These are phyloP conservation scores for Gorsachius goisagi DNA, from an alignment of 2,113 vertebrate species.

Conservation along the genomic window DNA sequence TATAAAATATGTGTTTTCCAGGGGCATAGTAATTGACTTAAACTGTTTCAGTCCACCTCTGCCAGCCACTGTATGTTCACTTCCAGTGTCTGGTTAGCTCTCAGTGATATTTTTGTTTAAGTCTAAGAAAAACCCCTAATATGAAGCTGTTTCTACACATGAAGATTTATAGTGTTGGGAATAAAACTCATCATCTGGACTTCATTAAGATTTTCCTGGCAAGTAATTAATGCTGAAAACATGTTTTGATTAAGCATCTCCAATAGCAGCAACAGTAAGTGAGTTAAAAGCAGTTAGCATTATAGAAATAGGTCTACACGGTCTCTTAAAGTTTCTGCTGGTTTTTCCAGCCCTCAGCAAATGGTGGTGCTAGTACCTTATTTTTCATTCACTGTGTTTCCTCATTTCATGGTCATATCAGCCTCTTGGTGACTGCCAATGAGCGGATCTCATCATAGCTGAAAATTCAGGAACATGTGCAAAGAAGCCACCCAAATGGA, in stretches of 20 bases:
- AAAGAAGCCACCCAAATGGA: slow-evolving; percentile 69
- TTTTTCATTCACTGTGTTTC: slow-evolving; percentile 72
- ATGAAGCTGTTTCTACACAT: not conserved
- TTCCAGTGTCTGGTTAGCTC: not conserved
- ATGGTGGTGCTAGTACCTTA: slow-evolving; percentile 83
- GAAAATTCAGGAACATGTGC: slow-evolving; percentile 77
- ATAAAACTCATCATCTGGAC: slow-evolving; percentile 42
- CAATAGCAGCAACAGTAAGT: not conserved
- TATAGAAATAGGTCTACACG: not conserved
- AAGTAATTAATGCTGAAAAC: slow-evolving; percentile 40
- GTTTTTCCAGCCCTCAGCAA: slow-evolving; percentile 78
- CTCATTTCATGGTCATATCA: slow-evolving; percentile 79
- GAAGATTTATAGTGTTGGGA: slow-evolving; percentile 42
- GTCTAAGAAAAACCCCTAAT: not conserved
- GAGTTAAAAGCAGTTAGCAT: not conserved
- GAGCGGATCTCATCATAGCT: slow-evolving; percentile 72
- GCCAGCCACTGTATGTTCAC: not conserved
- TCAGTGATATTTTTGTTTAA: not conserved
- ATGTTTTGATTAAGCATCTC: not conserved
- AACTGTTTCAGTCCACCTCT: not conserved
- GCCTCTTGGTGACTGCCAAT: slow-evolving; percentile 72
- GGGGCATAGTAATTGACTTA: not conserved
- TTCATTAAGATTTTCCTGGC: slow-evolving; percentile 35
- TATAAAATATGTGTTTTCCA: not conserved
- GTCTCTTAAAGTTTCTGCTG: slow-evolving; percentile 28